Evolutionary conservation across 37 sponge, comb jelly and placozoan species (phyloP).

Genomic region (Chondrilla cf. caribensis): DNA sequence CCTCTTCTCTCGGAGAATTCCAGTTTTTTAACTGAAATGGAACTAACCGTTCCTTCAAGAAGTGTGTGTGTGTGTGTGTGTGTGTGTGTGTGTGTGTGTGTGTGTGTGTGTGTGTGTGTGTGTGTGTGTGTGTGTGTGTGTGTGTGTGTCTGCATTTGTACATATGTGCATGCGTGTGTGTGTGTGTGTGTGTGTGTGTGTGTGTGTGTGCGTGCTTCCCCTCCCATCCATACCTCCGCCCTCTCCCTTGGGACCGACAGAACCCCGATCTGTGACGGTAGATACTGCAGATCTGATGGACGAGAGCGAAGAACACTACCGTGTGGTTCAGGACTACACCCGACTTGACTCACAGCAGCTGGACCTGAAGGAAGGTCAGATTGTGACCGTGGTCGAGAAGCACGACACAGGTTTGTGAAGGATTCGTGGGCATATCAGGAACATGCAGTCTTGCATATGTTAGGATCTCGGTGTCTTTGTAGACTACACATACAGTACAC

Average conservation of each 20-base stretch:
- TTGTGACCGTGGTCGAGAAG: conserved; percentile 78
- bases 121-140: conserved; percentile 32
- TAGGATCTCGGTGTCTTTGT: not conserved
- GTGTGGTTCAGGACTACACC: conserved; percentile 51
- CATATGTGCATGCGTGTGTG: not conserved
- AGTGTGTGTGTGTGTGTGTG: conserved; percentile 16
- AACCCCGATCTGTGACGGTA: not conserved
- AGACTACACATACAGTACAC: too few relatives aligned
- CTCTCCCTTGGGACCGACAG: too few relatives aligned
- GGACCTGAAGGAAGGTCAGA: conserved; percentile 50
- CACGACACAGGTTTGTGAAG: conserved; percentile 70
- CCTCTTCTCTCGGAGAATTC: conserved; percentile 10
- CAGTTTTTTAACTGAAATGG: not conserved
- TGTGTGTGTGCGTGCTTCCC: too few relatives aligned
- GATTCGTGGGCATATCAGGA: not conserved
- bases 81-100: conserved; percentile 25
- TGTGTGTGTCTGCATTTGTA: conserved; percentile 19
- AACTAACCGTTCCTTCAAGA: not conserved
- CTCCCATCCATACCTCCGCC: too few relatives aligned
- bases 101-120: conserved; percentile 1
- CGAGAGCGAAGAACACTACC: conserved; percentile 22
- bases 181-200: conserved; percentile 30
- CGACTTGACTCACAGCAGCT: conserved; percentile 72
- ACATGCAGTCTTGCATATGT: not conserved
- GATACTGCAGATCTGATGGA: conserved; percentile 2